Base-by-base conservation (phyloP, 64 coral and sea anemone species). In the Montipora foliosa region DNA sequence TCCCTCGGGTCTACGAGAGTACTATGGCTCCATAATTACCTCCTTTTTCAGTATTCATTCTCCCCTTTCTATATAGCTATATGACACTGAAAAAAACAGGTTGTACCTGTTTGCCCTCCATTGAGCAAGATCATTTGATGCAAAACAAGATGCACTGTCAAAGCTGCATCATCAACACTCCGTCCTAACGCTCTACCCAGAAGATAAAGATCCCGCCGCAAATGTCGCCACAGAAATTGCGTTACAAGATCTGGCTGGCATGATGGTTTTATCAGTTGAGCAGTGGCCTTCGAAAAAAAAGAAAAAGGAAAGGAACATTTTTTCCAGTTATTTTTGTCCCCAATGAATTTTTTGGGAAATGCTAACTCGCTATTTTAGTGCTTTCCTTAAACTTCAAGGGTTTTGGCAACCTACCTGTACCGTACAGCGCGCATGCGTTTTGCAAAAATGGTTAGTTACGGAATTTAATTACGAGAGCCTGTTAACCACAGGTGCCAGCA, bases 161-260 rank as follows among this genome's bases (percentile, higher is more conserved):
- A 55, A 7, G 81, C 81, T 92, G 90, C 80, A 44, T 92, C 90
- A 86, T 92, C 81, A 69, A 86, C 81, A 82, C 90, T 92, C 3
- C 81, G 81, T 66, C 81, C 69, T 37, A 71, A 53, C n/a, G 67
- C 81, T 13, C 55, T 74, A 8, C 79, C 59, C 11, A 92, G 81
- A n/a, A 92, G 49, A 67, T 77, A 7, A 21, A 92, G 45, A 68
- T 92, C 90, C 12, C 44, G 6, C 10, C 67, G 73, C 12, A 83
- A 14, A 61, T 92, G 90, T 49, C 76, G 21, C 90, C 90, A 92
- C 37, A 92, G 47, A 58, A 84, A 92, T 17, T 76, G 49, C 44
- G 44, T 14, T 6, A 86, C 78, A 61, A 20, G 24, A 6, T 49
- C 29, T 62, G 66, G 4, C 17, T 46, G 2, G 25, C 67, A 62